Base-by-base conservation (phyloP, 2,888 invertebrate genomes). In the Muscina levida region DNA sequence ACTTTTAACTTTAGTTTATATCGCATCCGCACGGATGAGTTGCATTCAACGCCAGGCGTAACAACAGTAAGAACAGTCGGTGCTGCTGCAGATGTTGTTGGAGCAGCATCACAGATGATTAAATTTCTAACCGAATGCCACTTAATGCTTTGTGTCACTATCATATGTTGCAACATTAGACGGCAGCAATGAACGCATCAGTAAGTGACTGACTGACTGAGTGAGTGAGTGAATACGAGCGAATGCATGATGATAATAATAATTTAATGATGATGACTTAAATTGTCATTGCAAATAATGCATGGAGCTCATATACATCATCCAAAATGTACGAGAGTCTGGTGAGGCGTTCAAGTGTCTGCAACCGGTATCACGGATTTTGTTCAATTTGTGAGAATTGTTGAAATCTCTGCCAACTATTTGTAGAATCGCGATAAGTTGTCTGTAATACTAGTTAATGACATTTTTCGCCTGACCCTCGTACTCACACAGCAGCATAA, bases 241-340 rank as follows among this genome's bases (percentile, higher is more conserved):
- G 42, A 62, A 8, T 39, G 62, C 37, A 53, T 65, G 51, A 62
- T 56, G 51, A 68, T 72, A 68, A 39, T 81, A 68, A 74, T 81
- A 72, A 72, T 77, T 77, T 74, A 81, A 74, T 77, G 53, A 77
- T 74, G 56, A 74, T 77, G 67, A 62, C 56, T 81, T 81, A 81
- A 81, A 56, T 67, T 81, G 67, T 48, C 74, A 77, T 77, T 81
- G 59, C 62, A 67, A 57, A 56, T 15, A 68, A 67, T 19, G 4
- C 31, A 8, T 31, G 31, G 31, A 3, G 31, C n/a, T n/a, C n/a
- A 46, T 17, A 48, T 22, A 53, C 13, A 22, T 22, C 53, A 53
- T 19, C 1, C 48, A 19, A 1, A 19, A 31, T 31, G 8, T 31
- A 31, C 31, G 31, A 31, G 31, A 8, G 31, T 31, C 4, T 5